A percentile compares a stretch with the other conserved stretches of the same genome.
These are phyloP conservation scores for Nomada hirtipes DNA, from an alignment of 2,888 invertebrate species.

Conservation along the genomic window DNA sequence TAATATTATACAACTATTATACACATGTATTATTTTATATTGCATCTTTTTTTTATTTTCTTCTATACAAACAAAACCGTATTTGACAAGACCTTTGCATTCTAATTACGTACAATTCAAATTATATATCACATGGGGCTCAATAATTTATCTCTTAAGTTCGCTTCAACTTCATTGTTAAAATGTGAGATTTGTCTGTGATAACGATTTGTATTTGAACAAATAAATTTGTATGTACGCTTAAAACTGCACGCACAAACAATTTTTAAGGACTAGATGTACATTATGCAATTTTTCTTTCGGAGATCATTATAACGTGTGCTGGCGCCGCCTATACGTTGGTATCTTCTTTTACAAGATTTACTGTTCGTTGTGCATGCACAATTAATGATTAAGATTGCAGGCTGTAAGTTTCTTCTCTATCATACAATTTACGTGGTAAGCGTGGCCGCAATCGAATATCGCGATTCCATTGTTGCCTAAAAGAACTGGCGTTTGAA, in stretches of 20 bases:
- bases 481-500: constrained; percentile 86
- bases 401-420: constrained; percentile 85
- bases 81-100: constrained; percentile 5
- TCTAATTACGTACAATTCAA: constrained; percentile 7
- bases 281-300: background rate
- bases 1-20: constrained; percentile 18
- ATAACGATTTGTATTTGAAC: constrained; percentile 59
- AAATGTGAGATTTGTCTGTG: constrained; percentile 50
- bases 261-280: constrained; percentile 40
- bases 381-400: constrained; percentile 79
- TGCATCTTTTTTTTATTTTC: constrained; percentile 11
- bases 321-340: background rate
- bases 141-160: constrained; percentile 27
- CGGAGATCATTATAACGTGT: background rate
- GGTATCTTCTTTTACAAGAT: constrained; percentile 26
- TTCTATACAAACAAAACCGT: constrained; percentile 16
- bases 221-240: constrained; percentile 49
- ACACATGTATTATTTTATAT: background rate
- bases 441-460: constrained; percentile 88
- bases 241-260: constrained; percentile 20
- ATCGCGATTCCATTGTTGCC: constrained; percentile 87
- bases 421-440: constrained; percentile 87
- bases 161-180: constrained; percentile 23
- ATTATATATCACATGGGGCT: constrained; percentile 13
- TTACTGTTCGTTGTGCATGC: constrained; percentile 46